These are phyloP conservation scores for Himalopsyche anomala DNA, from an alignment of 2,888 invertebrate genomes.

Conservation along the genomic window DNA sequence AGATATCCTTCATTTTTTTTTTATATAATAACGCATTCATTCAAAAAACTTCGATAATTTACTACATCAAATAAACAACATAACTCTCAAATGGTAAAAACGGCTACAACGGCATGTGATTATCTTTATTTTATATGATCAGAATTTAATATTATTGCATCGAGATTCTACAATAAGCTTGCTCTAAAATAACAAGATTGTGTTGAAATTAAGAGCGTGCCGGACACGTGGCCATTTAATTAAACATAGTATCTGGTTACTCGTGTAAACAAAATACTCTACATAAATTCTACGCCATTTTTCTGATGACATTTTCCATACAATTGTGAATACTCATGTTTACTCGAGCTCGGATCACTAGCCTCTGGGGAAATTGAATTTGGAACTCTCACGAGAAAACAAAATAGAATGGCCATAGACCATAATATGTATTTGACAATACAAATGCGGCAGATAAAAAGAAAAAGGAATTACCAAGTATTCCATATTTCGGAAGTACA, in stretches of 20 bases:
- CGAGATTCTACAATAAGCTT: slow-evolving; percentile 12
- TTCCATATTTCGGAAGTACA: too few relatives aligned
- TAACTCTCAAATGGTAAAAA: too few relatives aligned
- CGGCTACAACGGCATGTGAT: too few relatives aligned
- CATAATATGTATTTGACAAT: too few relatives aligned
- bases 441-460: too few relatives aligned
- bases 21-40: too few relatives aligned
- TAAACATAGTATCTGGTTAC: slow-evolving; percentile 63
- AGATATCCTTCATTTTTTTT: too few relatives aligned
- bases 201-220: slow-evolving; percentile 53
- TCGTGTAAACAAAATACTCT: background rate
- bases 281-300: slow-evolving; percentile 1
- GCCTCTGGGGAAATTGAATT: slow-evolving; percentile 24
- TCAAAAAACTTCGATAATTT: too few relatives aligned
- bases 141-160: background rate
- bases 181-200: slow-evolving; percentile 29
- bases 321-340: slow-evolving; percentile 4
- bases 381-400: slow-evolving; percentile 35
- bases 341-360: background rate
- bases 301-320: background rate
- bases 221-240: slow-evolving; percentile 63
- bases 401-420: background rate
- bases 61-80: too few relatives aligned
- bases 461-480: too few relatives aligned
- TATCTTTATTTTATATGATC: too few relatives aligned